These are phyloP conservation scores for Antechinus flavipes DNA, from an alignment of 2,113 vertebrate genomes.

Conservation along the genomic window DNA sequence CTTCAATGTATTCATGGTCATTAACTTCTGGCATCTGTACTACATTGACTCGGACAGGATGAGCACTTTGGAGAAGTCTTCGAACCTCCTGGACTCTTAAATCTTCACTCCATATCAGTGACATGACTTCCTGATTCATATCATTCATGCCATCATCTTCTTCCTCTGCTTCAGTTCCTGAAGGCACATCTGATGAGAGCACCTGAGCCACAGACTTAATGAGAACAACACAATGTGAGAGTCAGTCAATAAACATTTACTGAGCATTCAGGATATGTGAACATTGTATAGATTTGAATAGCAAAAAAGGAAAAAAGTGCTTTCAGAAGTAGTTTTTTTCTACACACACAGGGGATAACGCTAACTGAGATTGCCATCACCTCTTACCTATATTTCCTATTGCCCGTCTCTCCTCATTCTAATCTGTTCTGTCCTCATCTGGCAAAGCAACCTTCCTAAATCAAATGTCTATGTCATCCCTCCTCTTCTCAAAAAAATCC, in stretches of 20 bases:
- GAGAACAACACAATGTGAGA: conserved; percentile 41
- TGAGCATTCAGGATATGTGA: neutral
- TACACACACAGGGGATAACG: neutral
- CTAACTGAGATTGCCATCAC: neutral
- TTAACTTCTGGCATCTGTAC: conserved; percentile 96
- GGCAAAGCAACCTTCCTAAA: neutral
- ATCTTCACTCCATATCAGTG: conserved; percentile 97
- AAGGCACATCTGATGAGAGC: conserved; percentile 90
- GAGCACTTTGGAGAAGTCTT: conserved; percentile 96
- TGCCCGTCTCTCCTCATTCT: neutral
- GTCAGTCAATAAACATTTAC: neutral
- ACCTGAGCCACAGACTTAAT: conserved; percentile 89
- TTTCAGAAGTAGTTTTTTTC: neutral
- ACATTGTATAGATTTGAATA: accelerated
- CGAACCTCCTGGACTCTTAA: conserved; percentile 95
- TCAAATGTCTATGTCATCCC: neutral
- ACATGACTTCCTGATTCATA: conserved; percentile 95
- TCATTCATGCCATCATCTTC: conserved; percentile 99
- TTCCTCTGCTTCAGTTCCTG: conserved; percentile 92
- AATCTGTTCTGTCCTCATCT: neutral
- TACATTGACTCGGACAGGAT: conserved; percentile 94
- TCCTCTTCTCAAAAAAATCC: neutral
- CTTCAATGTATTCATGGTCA: conserved; percentile 98
- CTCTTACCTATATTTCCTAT: neutral
- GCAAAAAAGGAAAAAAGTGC: neutral